Evolutionary conservation across 2,797 vertebrate species (phyloP), one percentile per base, ranked within the genome.

Genomic region (Cossypha heuglini): DNA sequence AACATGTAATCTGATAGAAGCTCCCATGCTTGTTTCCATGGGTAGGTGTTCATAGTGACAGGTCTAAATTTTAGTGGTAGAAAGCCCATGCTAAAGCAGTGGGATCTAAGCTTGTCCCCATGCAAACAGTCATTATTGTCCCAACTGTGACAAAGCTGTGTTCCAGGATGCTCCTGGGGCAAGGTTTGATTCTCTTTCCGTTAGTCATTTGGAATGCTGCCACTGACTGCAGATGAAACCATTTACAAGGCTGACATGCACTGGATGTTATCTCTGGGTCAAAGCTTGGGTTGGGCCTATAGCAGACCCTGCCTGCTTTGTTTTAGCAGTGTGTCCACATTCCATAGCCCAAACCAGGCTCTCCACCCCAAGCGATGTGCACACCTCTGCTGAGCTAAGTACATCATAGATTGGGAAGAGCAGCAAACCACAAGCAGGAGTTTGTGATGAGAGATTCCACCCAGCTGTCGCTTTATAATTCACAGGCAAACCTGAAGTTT

Each of bases 161-260:
- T 33, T 90, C 67, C 66, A 76, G 74, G 77, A 66, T 90, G 71
- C 71, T 87, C 4, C 0, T 9, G 42, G 54, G 59, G 88, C 75
- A 88, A 89, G 73, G 69, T 82, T 81, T 91, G 74, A 51, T 82
- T 86, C 81, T 78, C 66, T 48, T 83, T 68, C 78, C 3, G 1
- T 92, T 88, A 54, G 73, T 78, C 59, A 48, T 66, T 91, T 92
- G 91, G 92, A 92, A 62, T 8, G 33, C 67, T 92, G 88, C 96
- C 88, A 62, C 52, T 13, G 51, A 28, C 94, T 84, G 73, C 88
- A 68, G 76, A 73, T 90, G 46, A 92, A 86, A 15, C 29, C 25
- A 2, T 78, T 77, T 57, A 9, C 52, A 58, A 77, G 49, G 62
- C 21, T 77, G 61, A 35, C 68, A 24, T 33, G 52, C 52, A 8